Base-by-base conservation (phyloP, 1,140 invertebrate genomes). In the Sycophaga agraensis region DNA sequence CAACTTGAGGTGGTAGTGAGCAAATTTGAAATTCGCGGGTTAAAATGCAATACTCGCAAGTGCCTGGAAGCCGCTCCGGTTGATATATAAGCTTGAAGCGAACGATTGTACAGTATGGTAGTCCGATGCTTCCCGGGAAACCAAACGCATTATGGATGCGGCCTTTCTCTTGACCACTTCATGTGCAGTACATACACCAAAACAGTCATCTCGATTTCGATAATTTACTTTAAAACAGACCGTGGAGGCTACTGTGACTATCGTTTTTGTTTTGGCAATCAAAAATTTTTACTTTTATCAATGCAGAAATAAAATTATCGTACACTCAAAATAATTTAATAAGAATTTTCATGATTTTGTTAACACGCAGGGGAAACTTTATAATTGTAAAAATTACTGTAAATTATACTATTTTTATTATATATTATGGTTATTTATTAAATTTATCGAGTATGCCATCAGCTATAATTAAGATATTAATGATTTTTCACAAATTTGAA, bases 51-150 rank as follows among this genome's bases (percentile, higher is more conserved):
- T 6, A 2, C 72, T 65, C 72, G 59, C 51, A 48, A 66, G 66
- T 54, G 43, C 34, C 58, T 19, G 14, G 8, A 16, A 5, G 3
- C 0, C 0, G 0, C 9, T 53, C 11, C 40, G 26, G 2, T 65
- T 65, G 16, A 7, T 74, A 74, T 74, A 74, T 73, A 73, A 74
- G 63, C 19, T 6, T n/a, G 59, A 45, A 16, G 2, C 53, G 22
- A 4, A 39, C 0, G 3, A 0, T 0, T 0, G 2, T 22, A 0
- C n/a, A 64, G 0, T 22, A 43, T 63, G 68, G 64, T 75, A 74
- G 73, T 75, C 73, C 50, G 73, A 69, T 67, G 53, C 70, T 74
- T 75, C 73, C 66, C 73, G 48, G 72, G 71, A 40, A 73, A 72
- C 68, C 46, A 65, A n/a, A 67, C 68, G 64, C 71, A 71, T 69